Base-by-base conservation (phyloP, 2,797 vertebrate species). In the Pyrrhura leucotis region DNA sequence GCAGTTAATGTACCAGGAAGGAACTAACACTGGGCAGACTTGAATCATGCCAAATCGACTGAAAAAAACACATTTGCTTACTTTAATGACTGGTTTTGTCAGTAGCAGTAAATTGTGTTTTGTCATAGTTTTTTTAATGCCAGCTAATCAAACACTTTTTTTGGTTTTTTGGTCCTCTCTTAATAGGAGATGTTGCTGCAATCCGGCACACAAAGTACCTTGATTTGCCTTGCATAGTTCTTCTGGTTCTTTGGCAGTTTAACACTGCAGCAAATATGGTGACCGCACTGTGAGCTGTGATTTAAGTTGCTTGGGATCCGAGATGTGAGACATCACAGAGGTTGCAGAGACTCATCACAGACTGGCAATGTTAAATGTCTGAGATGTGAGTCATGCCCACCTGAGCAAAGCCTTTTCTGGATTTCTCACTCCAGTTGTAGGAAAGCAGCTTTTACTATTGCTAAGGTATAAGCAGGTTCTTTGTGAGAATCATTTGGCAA, bases 311-410 rank as follows among this genome's bases (percentile, higher is more conserved):
- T 20, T 39, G 48, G 63, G 44, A 35, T 40, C 37, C 14, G 14
- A 18, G 17, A 35, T 1, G 0, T n/a, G 33, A 62, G 45, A 59
- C 28, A 39, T 4, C 0, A 0, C 21, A 50, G 15, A 33, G 26
- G 6, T 25, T 69, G 47, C 62, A 88, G 51, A 67, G 20, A 7
- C 8, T 4, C 40, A 40, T n/a, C 29, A 28, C 45, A 61, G 44
- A 31, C 9, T 53, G 53, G 9, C 21, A 50, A 8, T 14, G 12
- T 6, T 29, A 23, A 67, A 79, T 16, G 11, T 65, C 37, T 53
- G 37, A 78, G 45, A 53, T 15, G 2, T 1, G 1, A 67, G 25
- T 81, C 33, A 19, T 56, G 22, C 13, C 7, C n/a, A 53, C 22
- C 45, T 14, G 12, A 88, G 44, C 31, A 66, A 39, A 54, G 20